Evolutionary conservation across 2,888 invertebrate species (phyloP), one percentile per base, ranked within the genome.

Genomic region (Netelia virgata): DNA sequence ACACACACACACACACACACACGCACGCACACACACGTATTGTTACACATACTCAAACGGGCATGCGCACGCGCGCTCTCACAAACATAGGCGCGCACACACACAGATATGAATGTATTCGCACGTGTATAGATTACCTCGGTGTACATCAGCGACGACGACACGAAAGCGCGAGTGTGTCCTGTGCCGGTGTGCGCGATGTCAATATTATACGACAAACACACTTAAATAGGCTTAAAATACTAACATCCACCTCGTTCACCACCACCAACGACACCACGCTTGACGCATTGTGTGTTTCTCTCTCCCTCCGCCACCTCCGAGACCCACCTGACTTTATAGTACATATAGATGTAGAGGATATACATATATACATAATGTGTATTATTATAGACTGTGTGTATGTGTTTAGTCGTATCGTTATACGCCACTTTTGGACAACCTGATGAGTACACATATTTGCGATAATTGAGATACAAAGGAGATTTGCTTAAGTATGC

Each of bases 181-280:
- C 91, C 90, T 90, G 88, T 89, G 90, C 89, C 86, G 88, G 92
- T 92, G 91, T 92, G 91, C 90, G 89, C 92, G 93, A 92, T 92
- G 93, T 93, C 93, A 93, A 93, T 93, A 93, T 93, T 93, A 93
- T 92, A 92, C 91, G 92, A 92, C 93, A 93, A 93, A 93, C 92
- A 93, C 92, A 93, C 93, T 93, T 93, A 93, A 93, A 93, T 92
- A 93, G 93, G 92, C 92, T 93, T 92, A 92, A 93, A 93, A 93
- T 93, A 92, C 92, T 91, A 91, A 91, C 92, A 91, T 91, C 90
- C 86, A 89, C 88, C 88, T 88, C 89, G 88, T 88, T 88, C 87
- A 87, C 87, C 86, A 85, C 86, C 86, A 85, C 82, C 83, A 72
- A 68, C 85, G 79, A 81, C 78, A 72, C 80, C 83, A 64, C 82